phyloP scores from a whole-genome alignment of 2,113 vertebrate species.

The Anarhynchus alexandrinus region DNA sequence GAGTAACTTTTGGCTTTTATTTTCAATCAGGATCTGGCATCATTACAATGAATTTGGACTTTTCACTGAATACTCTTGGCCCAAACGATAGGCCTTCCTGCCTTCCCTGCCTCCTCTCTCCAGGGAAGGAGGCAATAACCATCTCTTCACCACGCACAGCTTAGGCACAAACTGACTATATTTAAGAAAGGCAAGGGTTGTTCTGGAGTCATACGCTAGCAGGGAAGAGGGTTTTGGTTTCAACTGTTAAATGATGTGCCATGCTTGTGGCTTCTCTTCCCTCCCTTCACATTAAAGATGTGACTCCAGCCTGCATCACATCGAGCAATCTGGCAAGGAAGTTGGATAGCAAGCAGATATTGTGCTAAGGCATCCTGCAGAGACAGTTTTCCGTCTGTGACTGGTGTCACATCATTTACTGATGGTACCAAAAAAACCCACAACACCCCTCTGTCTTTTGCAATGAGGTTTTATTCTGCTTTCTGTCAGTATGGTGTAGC shows the following conservation, averaged over 20 bases:
- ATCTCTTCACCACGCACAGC: neutral
- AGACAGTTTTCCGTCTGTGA: neutral
- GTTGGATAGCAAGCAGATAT: neutral
- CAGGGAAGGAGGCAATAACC: neutral
- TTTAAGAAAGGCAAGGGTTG: neutral
- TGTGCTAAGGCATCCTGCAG: neutral
- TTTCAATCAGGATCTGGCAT: neutral
- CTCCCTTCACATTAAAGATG: neutral
- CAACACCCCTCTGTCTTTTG: neutral
- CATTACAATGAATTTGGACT: neutral
- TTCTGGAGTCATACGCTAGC: neutral
- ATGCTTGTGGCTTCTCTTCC: neutral
- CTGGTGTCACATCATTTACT: neutral
- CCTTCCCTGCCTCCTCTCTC: neutral
- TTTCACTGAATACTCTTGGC: neutral
- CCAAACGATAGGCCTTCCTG: fast-evolving
- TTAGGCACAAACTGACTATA: neutral
- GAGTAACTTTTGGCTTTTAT: neutral
- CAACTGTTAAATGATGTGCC: neutral
- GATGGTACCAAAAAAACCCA: neutral
- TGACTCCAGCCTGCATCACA: neutral
- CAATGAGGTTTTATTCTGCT: neutral
- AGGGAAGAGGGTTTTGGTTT: neutral
- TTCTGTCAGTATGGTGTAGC: neutral
- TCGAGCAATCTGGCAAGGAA: neutral